Evolutionary conservation across 2,797 vertebrate genomes (phyloP), one percentile per base, ranked within the genome.

Genomic region (Alcedo atthis): DNA sequence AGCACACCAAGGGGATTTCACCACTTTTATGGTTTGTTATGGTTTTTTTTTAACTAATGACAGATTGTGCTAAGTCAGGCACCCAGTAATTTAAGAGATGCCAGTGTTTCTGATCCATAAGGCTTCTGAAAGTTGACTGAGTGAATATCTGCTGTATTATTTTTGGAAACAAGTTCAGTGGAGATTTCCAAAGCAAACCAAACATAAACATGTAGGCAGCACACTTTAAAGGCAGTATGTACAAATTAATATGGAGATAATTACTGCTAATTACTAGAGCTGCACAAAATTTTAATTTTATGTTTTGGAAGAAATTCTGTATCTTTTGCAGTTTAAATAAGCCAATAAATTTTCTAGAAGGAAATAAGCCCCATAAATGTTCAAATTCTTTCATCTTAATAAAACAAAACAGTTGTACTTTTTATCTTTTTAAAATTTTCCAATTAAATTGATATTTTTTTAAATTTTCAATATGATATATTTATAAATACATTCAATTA

Each of bases 21-120:
- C 24, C 82, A 35, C 53, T 70, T 46, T 13, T 54, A 79, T 76
- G 51, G 15, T 48, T 48, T 15, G 13, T 9, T 37, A 37, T 37
- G 37, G 5, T 35, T 37, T 17, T 51, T 95, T 91, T 57, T 90
- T 70, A 91, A 55, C 37, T 32, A 70, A 30, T 85, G 74, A 63
- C 88, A 94, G 85, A 90, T 90, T 92, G 90, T 90, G 83, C 58
- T 40, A 92, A 85, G 54, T 83, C 85, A 88, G 76, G 77, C 83
- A 87, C 76, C 26, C 68, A 51, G 40, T 76, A 74, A 82, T 87
- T 59, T 74, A 59, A 70, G 85, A 87, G 82, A 80, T 91, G 40
- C 30, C 68, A 77, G 49, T 49, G 45, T 83, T 95, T 87, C 73
- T 87, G 66, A 89, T 89, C 85, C 82, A 91, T 63, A 80, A 67